These are phyloP conservation scores for Taphrorychus bicolor DNA, from an alignment of 2,888 invertebrate species.

Conservation along the genomic window DNA sequence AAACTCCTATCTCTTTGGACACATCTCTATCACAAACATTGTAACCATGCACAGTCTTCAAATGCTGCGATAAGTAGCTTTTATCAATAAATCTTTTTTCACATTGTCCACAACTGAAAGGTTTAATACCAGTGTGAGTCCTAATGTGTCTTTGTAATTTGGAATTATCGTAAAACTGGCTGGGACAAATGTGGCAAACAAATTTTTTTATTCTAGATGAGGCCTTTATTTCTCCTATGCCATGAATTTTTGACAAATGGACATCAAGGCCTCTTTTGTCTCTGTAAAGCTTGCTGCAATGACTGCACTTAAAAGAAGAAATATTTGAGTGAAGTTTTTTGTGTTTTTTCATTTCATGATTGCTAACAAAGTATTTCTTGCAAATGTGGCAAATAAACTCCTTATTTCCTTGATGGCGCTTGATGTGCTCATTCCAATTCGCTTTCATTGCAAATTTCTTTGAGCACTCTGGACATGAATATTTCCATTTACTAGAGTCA, in stretches of 20 bases:
- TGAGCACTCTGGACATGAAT: slow-evolving; percentile 47
- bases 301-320: slow-evolving; percentile 56
- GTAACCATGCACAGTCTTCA: slow-evolving; percentile 45
- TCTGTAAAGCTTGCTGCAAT: slow-evolving; percentile 63
- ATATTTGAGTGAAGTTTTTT: slow-evolving; percentile 48
- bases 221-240: slow-evolving; percentile 55
- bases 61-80: slow-evolving; percentile 50
- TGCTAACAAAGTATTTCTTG: slow-evolving; percentile 47
- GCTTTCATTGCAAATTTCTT: slow-evolving; percentile 51
- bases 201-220: slow-evolving; percentile 54
- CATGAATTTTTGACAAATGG: slow-evolving; percentile 63
- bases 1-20: not conserved
- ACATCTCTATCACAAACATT: no score
- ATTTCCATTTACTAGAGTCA: slow-evolving; percentile 51
- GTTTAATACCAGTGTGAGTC: slow-evolving; percentile 50
- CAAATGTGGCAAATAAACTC: slow-evolving; percentile 49
- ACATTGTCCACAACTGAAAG: slow-evolving; percentile 48
- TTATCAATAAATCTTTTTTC: slow-evolving; percentile 51
- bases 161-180: slow-evolving; percentile 54
- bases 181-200: slow-evolving; percentile 53
- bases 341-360: slow-evolving; percentile 48
- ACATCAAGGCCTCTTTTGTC: slow-evolving; percentile 57
- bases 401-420: slow-evolving; percentile 49
- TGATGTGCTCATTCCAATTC: slow-evolving; percentile 48
- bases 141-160: slow-evolving; percentile 51